Conservation (phyloP, 2,113 vertebrate genomes). For the Brienomyrus longianalis region DNA sequence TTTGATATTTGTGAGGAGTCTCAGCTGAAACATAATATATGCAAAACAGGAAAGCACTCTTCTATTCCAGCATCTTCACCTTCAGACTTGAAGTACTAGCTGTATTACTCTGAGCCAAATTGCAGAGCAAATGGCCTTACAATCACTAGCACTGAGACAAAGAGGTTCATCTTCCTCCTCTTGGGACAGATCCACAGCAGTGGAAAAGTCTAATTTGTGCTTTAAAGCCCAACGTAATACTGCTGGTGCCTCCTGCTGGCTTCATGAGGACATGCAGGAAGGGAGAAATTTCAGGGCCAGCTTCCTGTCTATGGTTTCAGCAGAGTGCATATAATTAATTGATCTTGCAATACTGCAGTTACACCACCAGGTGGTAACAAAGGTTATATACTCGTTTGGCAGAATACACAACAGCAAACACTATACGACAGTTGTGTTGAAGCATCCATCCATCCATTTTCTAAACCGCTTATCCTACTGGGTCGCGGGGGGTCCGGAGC, state of each 20-base stretch:
- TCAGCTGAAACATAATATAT: neutral
- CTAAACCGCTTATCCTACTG: no score
- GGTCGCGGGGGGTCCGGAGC: no score
- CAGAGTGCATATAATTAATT: no score
- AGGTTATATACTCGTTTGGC: no score
- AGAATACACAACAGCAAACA: no score
- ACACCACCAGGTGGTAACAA: no score
- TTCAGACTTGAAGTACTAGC: neutral
- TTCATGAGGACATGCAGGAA: no score
- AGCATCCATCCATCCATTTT: no score
- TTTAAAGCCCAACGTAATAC: neutral
- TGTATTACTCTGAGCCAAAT: neutral
- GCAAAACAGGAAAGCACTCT: neutral
- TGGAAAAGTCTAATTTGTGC: neutral
- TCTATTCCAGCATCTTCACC: neutral
- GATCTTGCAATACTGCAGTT: no score
- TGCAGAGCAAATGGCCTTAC: neutral
- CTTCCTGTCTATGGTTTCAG: no score
- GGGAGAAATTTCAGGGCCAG: no score
- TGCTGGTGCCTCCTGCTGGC: neutral
- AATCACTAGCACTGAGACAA: neutral
- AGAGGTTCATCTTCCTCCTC: neutral
- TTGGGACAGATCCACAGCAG: neutral
- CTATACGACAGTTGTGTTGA: no score
- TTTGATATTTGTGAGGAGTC: neutral